Percentiles rank a stretch among this genome's conserved stretches.
Evolutionary conservation across 2,888 invertebrate species (phyloP).

Genomic region (Homarus gammarus): DNA sequence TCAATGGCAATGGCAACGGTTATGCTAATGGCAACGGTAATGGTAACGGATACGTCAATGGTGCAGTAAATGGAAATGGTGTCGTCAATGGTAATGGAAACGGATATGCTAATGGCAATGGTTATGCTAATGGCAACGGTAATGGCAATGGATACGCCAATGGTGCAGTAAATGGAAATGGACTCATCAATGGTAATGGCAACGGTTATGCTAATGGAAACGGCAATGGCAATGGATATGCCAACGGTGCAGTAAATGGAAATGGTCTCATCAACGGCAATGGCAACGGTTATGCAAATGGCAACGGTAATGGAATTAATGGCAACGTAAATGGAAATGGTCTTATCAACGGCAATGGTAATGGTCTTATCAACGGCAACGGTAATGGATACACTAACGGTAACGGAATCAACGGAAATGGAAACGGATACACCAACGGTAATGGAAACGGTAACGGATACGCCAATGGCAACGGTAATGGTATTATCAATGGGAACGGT

Average conservation of each 20-base stretch:
- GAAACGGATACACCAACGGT: background rate
- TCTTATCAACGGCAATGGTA: too few species aligned
- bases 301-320: background rate
- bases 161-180: constrained; percentile 9
- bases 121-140: too few species aligned
- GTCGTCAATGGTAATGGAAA: background rate
- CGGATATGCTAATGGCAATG: background rate
- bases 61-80: constrained; percentile 33
- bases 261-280: too few species aligned
- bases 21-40: constrained; percentile 22
- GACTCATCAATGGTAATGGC: constrained; percentile 2
- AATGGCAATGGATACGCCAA: constrained; percentile 17
- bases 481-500: constrained; percentile 12
- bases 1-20: background rate
- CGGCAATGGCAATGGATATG: constrained; percentile 24
- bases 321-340: too few species aligned
- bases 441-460: background rate
- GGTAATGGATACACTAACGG: too few species aligned
- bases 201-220: background rate
- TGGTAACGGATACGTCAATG: background rate
- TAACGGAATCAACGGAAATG: constrained; percentile 21
- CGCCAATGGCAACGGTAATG: constrained; percentile 30
- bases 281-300: background rate
- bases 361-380: too few species aligned
- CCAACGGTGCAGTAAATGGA: too few species aligned